Evolutionary conservation across 2,113 vertebrate genomes (phyloP).

Genomic region (Chitala chitala): DNA sequence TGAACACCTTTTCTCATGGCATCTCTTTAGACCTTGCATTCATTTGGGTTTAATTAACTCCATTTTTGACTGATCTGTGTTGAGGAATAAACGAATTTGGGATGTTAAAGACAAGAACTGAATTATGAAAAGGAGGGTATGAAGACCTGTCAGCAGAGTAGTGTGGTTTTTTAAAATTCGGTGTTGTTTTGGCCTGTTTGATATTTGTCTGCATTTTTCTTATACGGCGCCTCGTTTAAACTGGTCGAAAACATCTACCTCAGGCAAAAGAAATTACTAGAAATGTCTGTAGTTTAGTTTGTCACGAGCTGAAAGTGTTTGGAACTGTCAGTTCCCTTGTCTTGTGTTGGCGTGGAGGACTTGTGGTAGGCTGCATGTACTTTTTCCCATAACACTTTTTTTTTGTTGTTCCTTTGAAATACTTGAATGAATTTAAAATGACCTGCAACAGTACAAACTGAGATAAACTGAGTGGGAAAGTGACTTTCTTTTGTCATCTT

Average conservation of each 20-base stretch:
- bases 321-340: neutral
- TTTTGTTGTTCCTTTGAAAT: no score
- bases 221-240: neutral
- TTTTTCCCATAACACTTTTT: no score
- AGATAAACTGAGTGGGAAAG: neutral
- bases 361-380: no score
- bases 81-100: slow-evolving; percentile 12
- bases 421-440: neutral
- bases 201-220: neutral
- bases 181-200: neutral
- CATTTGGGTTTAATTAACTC: slow-evolving; percentile 20
- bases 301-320: neutral
- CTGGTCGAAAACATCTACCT: neutral
- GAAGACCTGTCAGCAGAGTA: neutral
- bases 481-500: no score
- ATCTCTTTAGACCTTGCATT: slow-evolving; percentile 15
- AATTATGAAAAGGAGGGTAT: neutral
- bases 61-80: slow-evolving; percentile 1
- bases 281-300: slow-evolving; percentile 2
- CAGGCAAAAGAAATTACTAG: neutral
- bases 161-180: neutral
- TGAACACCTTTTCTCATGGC: neutral
- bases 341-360: neutral
- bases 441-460: neutral
- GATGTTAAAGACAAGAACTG: slow-evolving; percentile 10